These are phyloP conservation scores for Myioborus melanocephalus DNA, from an alignment of 2,797 vertebrate genomes.

Conservation along the genomic window DNA sequence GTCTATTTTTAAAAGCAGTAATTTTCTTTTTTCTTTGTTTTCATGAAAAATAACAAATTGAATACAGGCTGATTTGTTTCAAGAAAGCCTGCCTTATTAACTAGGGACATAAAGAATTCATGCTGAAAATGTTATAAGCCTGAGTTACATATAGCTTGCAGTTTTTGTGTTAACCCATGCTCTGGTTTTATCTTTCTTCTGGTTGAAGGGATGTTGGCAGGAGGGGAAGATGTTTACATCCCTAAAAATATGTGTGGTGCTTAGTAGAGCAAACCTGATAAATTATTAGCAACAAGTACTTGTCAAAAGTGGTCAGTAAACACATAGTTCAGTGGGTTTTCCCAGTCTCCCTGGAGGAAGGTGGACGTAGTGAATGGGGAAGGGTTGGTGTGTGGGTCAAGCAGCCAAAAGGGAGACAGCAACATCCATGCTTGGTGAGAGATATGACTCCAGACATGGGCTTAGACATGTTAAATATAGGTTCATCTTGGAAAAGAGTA, in stretches of 20 bases:
- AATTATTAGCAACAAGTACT: background rate
- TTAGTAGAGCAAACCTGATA: background rate
- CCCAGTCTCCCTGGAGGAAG: background rate
- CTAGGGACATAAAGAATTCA: constrained; percentile 44
- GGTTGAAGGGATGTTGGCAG: background rate
- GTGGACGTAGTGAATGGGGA: background rate
- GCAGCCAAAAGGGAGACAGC: background rate
- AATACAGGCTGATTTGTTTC: background rate
- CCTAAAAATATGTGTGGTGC: background rate
- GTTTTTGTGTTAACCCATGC: background rate
- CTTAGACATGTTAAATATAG: background rate
- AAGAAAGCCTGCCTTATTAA: background rate
- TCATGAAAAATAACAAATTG: background rate
- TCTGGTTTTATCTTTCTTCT: background rate
- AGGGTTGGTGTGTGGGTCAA: background rate
- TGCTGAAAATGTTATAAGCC: background rate
- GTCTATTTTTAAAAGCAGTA: background rate
- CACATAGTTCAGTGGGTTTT: background rate
- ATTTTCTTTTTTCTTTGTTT: constrained; percentile 10
- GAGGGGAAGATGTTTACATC: background rate
- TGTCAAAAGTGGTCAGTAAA: background rate
- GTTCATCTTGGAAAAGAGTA: background rate
- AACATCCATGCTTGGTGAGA: background rate
- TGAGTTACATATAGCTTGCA: background rate
- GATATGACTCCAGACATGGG: fast-evolving